Percentiles rank a stretch among this genome's conserved stretches.
Conservation (phyloP, 2,797 vertebrate genomes). For the Enteromius mattozi region DNA sequence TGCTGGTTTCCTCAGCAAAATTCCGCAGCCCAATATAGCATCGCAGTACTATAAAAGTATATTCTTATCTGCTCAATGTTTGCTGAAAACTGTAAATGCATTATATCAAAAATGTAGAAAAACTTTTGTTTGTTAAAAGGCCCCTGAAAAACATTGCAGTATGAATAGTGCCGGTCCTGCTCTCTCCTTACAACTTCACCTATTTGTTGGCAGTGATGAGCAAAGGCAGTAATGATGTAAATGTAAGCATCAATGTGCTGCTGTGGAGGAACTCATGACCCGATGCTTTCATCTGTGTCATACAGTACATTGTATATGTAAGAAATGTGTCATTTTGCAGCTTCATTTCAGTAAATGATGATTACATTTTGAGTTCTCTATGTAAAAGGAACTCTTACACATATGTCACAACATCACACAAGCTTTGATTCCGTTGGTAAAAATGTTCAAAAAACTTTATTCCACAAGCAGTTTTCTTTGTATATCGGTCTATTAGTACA, state of each 20-base stretch:
- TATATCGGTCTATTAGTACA: slow-evolving; percentile 56
- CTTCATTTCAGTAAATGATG: neutral
- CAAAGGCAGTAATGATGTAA: neutral
- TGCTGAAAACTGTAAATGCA: neutral
- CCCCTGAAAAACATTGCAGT: too few species aligned
- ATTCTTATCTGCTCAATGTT: neutral
- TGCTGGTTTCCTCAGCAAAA: neutral
- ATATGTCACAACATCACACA: too few species aligned
- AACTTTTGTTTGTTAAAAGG: too few species aligned
- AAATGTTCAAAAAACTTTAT: neutral
- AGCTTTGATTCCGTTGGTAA: too few species aligned
- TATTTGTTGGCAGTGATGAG: neutral
- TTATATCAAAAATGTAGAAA: too few species aligned
- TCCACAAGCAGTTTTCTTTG: neutral
- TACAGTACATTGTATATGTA: neutral
- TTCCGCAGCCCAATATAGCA: neutral
- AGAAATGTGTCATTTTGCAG: neutral
- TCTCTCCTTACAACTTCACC: too few species aligned
- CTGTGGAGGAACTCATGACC: neutral
- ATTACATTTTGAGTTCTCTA: neutral
- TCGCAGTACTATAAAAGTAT: neutral
- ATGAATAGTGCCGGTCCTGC: too few species aligned
- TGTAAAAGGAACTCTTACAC: too few species aligned
- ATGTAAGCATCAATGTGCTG: neutral
- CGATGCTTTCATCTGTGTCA: neutral